Conservation (phyloP, 2,888 invertebrate species). For the Muscina levida region DNA sequence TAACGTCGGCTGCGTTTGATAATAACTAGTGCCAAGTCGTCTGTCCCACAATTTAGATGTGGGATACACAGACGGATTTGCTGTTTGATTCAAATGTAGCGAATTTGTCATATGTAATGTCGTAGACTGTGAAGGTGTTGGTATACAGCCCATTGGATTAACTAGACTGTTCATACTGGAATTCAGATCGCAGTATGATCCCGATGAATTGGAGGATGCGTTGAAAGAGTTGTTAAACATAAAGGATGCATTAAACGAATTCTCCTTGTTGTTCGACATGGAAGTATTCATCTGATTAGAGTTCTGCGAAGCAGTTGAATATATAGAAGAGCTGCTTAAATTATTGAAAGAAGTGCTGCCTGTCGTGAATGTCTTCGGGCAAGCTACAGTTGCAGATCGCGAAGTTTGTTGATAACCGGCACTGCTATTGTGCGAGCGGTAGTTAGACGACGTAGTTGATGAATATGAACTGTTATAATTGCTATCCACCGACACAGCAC, state of each 20-base stretch:
- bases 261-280: slow-evolving; percentile 74
- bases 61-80: slow-evolving; percentile 53
- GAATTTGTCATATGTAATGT: slow-evolving; percentile 53
- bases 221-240: slow-evolving; percentile 63
- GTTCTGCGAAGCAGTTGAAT: slow-evolving; percentile 67
- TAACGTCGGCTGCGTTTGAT: slow-evolving; percentile 62
- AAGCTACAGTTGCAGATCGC: slow-evolving; percentile 52
- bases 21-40: slow-evolving; percentile 69
- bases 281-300: slow-evolving; percentile 72
- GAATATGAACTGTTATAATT: slow-evolving; percentile 45
- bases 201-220: slow-evolving; percentile 56
- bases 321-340: slow-evolving; percentile 68
- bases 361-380: slow-evolving; percentile 49
- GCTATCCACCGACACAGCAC: slow-evolving; percentile 70
- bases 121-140: slow-evolving; percentile 55
- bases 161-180: slow-evolving; percentile 46
- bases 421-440: slow-evolving; percentile 39
- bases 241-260: slow-evolving; percentile 73
- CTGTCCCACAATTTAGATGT: slow-evolving; percentile 75
- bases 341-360: slow-evolving; percentile 54
- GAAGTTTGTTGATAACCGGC: slow-evolving; percentile 48
- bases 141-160: slow-evolving; percentile 39
- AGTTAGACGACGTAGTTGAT: slow-evolving; percentile 20
- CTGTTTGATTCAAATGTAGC: slow-evolving; percentile 40
- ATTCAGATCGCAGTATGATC: slow-evolving; percentile 57